Percentiles rank a stretch among this genome's conserved stretches.
phyloP scores from a whole-genome alignment of 1,140 invertebrate species.

The Caerostris extrusa region DNA sequence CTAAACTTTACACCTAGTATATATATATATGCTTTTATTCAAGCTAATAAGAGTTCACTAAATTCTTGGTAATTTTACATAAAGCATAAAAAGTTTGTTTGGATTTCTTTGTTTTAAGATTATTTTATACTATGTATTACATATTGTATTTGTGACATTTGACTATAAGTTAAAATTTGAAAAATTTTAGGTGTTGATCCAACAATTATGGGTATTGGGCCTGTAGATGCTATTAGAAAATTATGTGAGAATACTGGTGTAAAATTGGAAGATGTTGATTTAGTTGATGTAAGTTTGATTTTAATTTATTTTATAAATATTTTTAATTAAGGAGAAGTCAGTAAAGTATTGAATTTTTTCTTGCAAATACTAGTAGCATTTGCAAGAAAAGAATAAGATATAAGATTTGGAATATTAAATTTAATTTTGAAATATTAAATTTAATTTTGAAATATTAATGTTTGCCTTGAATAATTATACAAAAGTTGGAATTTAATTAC shows the following conservation, averaged over 20 bases:
- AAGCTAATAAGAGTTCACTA: too few species aligned
- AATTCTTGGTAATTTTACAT: too few species aligned
- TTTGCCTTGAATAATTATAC: background rate
- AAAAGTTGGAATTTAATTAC: too few species aligned
- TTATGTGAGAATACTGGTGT: slow-evolving; percentile 87
- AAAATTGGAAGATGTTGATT: slow-evolving; percentile 92
- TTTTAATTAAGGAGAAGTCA: too few species aligned
- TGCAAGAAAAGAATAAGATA: too few species aligned
- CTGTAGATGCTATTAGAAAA: slow-evolving; percentile 93
- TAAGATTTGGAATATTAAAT: background rate
- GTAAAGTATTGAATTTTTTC: too few species aligned
- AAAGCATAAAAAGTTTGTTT: background rate
- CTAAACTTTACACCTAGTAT: too few species aligned
- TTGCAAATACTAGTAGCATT: too few species aligned
- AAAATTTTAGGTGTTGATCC: slow-evolving; percentile 84
- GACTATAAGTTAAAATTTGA: background rate
- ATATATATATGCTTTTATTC: too few species aligned
- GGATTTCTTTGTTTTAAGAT: background rate
- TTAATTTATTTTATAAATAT: background rate
- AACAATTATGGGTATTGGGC: slow-evolving; percentile 93
- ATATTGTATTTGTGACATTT: background rate
- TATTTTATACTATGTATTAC: background rate
- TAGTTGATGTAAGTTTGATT: slow-evolving; percentile 89
- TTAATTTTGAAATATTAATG: background rate
- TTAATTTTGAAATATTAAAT: too few species aligned